Conservation (phyloP, 2,113 vertebrate species). For the Romanogobio albipinnatus region DNA sequence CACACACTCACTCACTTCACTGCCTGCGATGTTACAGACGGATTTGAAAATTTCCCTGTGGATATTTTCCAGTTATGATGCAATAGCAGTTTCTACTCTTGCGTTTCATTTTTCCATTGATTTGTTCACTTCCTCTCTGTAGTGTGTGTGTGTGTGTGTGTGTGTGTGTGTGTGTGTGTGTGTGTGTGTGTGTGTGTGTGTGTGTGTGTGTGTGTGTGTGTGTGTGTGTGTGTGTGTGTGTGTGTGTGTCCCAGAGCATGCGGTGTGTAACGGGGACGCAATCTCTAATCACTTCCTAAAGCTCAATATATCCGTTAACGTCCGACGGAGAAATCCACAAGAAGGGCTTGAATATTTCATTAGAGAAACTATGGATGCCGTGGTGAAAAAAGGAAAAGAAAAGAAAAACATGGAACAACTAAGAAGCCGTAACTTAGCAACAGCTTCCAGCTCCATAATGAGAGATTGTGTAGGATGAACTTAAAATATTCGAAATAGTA, state of each 20-base stretch:
- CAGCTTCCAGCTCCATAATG: constrained; percentile 72
- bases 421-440: constrained; percentile 77
- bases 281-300: constrained; percentile 48
- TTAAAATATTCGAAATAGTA: constrained; percentile 8
- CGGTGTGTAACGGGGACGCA: constrained; percentile 24
- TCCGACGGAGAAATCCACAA: constrained; percentile 67
- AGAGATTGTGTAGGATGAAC: constrained; percentile 60
- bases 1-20: neutral
- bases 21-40: neutral
- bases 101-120: neutral
- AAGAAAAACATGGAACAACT: constrained; percentile 5
- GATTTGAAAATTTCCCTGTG: neutral
- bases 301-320: constrained; percentile 51
- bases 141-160: too few relatives aligned
- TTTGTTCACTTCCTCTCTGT: neutral
- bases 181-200: too few relatives aligned
- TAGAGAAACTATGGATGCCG: constrained; percentile 70
- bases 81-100: neutral
- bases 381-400: constrained; percentile 56
- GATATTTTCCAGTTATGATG: constrained; percentile 11
- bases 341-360: constrained; percentile 74
- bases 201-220: too few relatives aligned
- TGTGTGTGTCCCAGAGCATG: neutral
- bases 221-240: too few relatives aligned
- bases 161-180: too few relatives aligned